Evolutionary conservation across 2,888 invertebrate species (phyloP), one percentile per base, ranked within the genome.

Genomic region (Adineta ricciae): DNA sequence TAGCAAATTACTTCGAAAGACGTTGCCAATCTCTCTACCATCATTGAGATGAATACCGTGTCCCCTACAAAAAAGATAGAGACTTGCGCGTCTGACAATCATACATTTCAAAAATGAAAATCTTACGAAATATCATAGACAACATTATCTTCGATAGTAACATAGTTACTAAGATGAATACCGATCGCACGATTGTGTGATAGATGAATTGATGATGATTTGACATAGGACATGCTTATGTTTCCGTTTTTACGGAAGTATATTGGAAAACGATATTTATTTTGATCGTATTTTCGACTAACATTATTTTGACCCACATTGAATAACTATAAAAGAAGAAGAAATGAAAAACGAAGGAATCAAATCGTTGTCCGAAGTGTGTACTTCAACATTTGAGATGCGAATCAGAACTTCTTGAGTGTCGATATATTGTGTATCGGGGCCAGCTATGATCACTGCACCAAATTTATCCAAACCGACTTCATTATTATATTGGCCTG

Each of bases 111-210:
- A 21, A 21, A 8, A 36, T 14, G 7, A 36, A 73, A 38, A 41
- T 46, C 46, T 19, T 73, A 78, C 83, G 83, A 83, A n/a, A 86
- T 84, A 49, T 86, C 41, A 56, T 86, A 86, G 11, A 84, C 64
- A 21, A 86, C 84, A n/a, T 86, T 86, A 56, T 88, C 87, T 78
- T 88, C 88, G 19, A 89, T 87, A 11, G 88, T 82, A 0, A 88
- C 86, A 85, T 88, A 88, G 86, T 89, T 88, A 0, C 88, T 87
- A 19, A 88, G 88, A 84, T 90, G 90, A 36, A 90, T 87, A 86
- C 89, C 90, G 46, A 89, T 87, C 24, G 89, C 89, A 56, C 90
- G 86, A 87, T 90, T 90, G 87, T 88, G 89, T 9, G 88, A 88
- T 36, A 88, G 72, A 84, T 89, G 89, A 27, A 90, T 89, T 64